These are phyloP conservation scores for Ctenopoma multispine DNA, from an alignment of 2,797 vertebrate species.

Conservation along the genomic window DNA sequence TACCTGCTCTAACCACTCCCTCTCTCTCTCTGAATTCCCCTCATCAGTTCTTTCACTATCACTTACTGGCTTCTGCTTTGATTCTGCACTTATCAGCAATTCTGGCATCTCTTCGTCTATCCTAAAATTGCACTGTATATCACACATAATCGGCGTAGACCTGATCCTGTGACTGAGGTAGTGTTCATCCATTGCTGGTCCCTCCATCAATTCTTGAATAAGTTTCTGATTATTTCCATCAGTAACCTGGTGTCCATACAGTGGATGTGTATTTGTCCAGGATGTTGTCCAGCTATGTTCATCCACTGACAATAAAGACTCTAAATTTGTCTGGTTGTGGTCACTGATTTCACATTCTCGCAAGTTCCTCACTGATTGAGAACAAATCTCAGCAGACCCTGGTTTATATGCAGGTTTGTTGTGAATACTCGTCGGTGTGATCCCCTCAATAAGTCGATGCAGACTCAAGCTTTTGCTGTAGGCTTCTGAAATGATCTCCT, in stretches of 20 bases:
- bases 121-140: not conserved
- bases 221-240: not conserved
- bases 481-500: slow-evolving; percentile 80
- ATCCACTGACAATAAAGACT: not conserved
- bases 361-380: not conserved
- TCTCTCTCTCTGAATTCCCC: slow-evolving; percentile 71
- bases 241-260: not conserved
- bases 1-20: slow-evolving; percentile 68
- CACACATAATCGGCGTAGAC: not conserved
- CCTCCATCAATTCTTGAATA: slow-evolving; percentile 9
- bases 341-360: not conserved
- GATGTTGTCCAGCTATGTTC: not conserved
- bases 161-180: not conserved
- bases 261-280: not conserved
- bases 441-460: not conserved
- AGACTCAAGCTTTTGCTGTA: slow-evolving; percentile 75
- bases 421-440: not conserved
- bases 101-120: slow-evolving; percentile 8
- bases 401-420: not conserved
- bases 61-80: slow-evolving; percentile 18
- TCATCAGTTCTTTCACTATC: slow-evolving; percentile 42
- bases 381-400: not conserved
- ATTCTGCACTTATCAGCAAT: slow-evolving; percentile 24
- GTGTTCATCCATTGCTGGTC: not conserved
- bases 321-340: not conserved